These are phyloP conservation scores for Oreochromis grahami DNA, from an alignment of 2,797 vertebrate species.

Conservation along the genomic window DNA sequence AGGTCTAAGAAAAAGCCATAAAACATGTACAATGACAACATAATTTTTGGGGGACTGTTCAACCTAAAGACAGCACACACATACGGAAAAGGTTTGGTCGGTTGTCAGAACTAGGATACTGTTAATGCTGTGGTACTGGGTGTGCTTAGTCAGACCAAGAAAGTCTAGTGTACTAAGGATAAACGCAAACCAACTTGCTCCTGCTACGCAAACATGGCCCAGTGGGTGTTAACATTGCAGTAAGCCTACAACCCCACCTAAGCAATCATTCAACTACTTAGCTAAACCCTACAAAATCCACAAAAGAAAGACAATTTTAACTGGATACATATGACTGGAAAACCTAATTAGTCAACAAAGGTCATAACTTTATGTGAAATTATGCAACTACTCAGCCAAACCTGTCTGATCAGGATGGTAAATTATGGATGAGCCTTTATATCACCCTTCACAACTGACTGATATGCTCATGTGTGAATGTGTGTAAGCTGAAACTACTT, in stretches of 20 bases:
- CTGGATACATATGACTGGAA: background rate
- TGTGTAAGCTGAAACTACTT: background rate
- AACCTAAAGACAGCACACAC: background rate
- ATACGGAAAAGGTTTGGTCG: background rate
- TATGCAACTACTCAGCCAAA: background rate
- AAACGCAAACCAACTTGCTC: constrained; percentile 50
- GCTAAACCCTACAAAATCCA: constrained; percentile 3
- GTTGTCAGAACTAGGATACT: background rate
- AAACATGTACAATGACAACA: background rate
- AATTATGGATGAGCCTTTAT: background rate
- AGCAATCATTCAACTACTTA: constrained; percentile 22
- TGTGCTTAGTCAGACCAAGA: background rate
- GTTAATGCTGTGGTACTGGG: background rate
- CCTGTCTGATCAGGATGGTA: background rate
- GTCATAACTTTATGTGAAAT: background rate
- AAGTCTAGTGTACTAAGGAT: constrained; percentile 32
- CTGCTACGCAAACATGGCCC: constrained; percentile 54
- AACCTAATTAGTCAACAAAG: background rate
- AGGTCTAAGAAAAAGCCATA: background rate
- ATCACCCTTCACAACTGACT: background rate
- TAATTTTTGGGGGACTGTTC: background rate
- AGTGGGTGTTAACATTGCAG: constrained; percentile 55
- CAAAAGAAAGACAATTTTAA: background rate
- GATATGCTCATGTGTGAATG: background rate
- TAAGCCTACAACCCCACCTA: constrained; percentile 45